Evolutionary conservation across 2,797 vertebrate species (phyloP).

Genomic region (Schizopygopsis pylzovi): DNA sequence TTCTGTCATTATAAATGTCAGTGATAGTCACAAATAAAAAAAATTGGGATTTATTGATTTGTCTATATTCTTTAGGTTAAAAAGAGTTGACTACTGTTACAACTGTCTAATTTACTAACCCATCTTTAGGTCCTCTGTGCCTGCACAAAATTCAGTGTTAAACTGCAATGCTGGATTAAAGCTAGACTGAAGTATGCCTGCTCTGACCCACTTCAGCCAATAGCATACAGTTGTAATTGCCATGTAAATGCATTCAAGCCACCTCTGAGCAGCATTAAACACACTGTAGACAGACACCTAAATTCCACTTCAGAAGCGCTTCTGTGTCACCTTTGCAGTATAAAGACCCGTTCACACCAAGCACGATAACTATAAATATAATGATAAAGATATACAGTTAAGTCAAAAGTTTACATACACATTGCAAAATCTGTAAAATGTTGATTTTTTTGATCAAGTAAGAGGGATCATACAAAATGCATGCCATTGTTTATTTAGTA

Average conservation of each 20-base stretch:
- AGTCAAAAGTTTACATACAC: too few relatives aligned
- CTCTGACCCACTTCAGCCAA: not conserved
- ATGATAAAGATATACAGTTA: too few relatives aligned
- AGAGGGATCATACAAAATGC: too few relatives aligned
- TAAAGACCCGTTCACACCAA: not conserved
- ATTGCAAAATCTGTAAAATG: too few relatives aligned
- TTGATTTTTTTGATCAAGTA: too few relatives aligned
- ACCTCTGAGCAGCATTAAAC: not conserved
- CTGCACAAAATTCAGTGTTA: not conserved
- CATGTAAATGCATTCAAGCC: not conserved
- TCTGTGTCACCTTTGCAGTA: not conserved
- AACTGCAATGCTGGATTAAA: not conserved
- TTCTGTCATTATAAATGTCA: constrained; percentile 15
- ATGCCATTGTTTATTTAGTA: too few relatives aligned
- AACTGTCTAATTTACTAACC: not conserved
- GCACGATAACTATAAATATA: too few relatives aligned
- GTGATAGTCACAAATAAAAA: not conserved
- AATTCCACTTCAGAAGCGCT: not conserved
- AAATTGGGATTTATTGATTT: not conserved
- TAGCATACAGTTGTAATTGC: not conserved
- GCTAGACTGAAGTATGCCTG: not conserved
- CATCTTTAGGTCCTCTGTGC: not conserved
- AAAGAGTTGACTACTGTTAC: not conserved
- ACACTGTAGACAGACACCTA: not conserved
- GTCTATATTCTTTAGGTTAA: not conserved